Evolutionary conservation across 2,113 vertebrate species (phyloP), one percentile per base, ranked within the genome.

Genomic region (Climacteris rufus): DNA sequence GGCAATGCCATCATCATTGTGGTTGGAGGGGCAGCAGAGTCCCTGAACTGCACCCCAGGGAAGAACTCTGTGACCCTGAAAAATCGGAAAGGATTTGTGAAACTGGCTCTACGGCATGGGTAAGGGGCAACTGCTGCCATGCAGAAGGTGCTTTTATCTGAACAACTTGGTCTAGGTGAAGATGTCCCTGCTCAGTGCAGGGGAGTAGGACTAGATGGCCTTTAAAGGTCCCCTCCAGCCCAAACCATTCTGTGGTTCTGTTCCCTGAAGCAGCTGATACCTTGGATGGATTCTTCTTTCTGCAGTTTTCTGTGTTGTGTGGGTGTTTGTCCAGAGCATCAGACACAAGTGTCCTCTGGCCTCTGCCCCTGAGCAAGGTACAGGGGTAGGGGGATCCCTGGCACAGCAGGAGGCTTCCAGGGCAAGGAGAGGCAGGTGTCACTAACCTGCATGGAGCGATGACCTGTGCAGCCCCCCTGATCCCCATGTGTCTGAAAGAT

Each of bases 1-100:
- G 99, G 99, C 64, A 99, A 99, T 8, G 99, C 99, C 7, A 98
- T 99, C 86, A 92, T 99, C 97, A 99, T 99, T 0, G 99, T 99
- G 2, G 98, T 99, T 0, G 99, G 99, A 30, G 99, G 99, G 2
- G 99, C 99, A 0, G 99, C 99, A 0, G 99, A 99, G 95, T 99
- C 99, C 60, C 97, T 99, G 83, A 98, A 99, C 80, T 99, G 99
- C 80, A 97, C 90, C 2, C 98, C 99, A 0, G 99, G 99, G 81
- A 98, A 98, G 95, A 99, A 99, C 54, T 97, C 97, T 0, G 99
- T 99, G 93, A 99, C 98, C 0, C 96, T 99, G 90, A 99, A 97
- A 92, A 98, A 98, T 63, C 98, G 99, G 33, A 99, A 99, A 94
- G 99, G 99, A 83, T 99, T 99, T 82, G 98, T 99, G 77, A 99